Evolutionary conservation across 2,797 vertebrate genomes (phyloP).

Genomic region (Rhinogobio ventralis): DNA sequence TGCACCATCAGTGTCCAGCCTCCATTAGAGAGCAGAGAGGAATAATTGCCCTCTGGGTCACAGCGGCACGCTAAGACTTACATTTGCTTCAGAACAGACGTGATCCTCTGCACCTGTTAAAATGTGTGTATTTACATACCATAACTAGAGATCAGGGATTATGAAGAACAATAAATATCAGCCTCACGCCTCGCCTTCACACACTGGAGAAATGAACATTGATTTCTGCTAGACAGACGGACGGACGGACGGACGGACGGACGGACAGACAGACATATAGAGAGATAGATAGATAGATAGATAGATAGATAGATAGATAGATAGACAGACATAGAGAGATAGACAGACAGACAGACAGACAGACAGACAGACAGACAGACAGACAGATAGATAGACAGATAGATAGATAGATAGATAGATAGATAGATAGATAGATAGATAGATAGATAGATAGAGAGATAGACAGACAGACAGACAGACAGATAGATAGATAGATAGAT

Average conservation of each 20-base stretch:
- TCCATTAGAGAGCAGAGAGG: conserved; percentile 80
- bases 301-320: too few species aligned
- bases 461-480: too few species aligned
- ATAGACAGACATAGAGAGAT: too few species aligned
- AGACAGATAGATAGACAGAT: too few species aligned
- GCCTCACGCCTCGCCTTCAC: conserved; percentile 91
- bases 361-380: too few species aligned
- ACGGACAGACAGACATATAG: too few species aligned
- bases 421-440: too few species aligned
- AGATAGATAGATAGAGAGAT: too few species aligned
- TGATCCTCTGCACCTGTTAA: conserved; percentile 66
- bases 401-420: too few species aligned
- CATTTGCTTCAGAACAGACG: conserved; percentile 70
- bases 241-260: too few species aligned
- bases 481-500: background rate
- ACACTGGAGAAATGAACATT: conserved; percentile 98
- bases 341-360: too few species aligned
- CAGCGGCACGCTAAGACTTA: conserved; percentile 47
- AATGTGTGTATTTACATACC: conserved; percentile 98
- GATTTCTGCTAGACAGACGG: conserved; percentile 80
- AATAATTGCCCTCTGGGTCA: conserved; percentile 87
- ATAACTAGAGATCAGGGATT: conserved; percentile 82
- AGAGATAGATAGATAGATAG: too few species aligned
- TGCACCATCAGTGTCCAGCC: conserved; percentile 82
- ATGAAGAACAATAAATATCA: conserved; percentile 88